Percentiles rank a stretch among this genome's conserved stretches.
Conservation (phyloP, 2,113 vertebrate species). For the Thalassarche chlororhynchos region DNA sequence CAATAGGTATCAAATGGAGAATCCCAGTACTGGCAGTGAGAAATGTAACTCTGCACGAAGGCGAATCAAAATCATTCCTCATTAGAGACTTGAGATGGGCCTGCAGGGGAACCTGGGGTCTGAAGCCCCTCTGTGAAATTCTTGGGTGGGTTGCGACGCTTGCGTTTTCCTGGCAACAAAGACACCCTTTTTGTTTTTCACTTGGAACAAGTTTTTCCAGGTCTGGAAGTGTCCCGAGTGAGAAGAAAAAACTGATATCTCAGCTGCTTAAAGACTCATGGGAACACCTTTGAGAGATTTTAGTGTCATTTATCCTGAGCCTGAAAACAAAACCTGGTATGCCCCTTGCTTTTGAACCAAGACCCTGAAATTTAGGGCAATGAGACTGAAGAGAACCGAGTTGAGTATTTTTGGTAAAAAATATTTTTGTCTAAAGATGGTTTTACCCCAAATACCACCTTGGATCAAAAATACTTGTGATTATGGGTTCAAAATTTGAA, state of each 20-base stretch:
- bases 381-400: not conserved
- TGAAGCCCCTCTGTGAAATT: not conserved
- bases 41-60: not conserved
- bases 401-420: not conserved
- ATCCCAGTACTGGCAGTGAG: not conserved
- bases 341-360: not conserved
- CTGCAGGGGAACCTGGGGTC: not conserved
- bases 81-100: not conserved
- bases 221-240: slow-evolving; percentile 26
- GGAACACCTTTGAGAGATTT: not conserved
- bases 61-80: not conserved
- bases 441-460: not conserved
- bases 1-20: not conserved
- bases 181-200: not conserved
- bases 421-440: not conserved
- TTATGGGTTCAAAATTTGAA: not conserved
- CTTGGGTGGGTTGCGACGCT: not conserved
- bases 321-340: not conserved
- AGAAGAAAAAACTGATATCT: not conserved
- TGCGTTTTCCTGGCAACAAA: not conserved
- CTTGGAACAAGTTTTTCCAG: slow-evolving; percentile 50
- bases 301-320: not conserved
- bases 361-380: not conserved
- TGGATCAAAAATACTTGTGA: not conserved
- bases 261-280: not conserved